Base-by-base conservation (phyloP, 2,888 invertebrate genomes). In the Plebejus anna region DNA sequence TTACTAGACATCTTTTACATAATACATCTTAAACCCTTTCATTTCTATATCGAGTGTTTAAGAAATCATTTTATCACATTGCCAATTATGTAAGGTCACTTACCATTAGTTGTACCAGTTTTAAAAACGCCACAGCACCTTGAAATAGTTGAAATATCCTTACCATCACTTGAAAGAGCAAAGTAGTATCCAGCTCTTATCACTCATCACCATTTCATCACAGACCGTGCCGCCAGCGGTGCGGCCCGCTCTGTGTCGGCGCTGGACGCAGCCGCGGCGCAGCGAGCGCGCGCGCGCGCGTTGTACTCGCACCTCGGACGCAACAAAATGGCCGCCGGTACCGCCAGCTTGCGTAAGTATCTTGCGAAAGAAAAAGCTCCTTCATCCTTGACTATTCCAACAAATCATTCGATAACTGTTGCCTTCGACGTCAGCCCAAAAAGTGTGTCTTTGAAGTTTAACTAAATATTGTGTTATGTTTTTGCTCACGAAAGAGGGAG, bases 211-310 rank as follows among this genome's bases (percentile, higher is more conserved):
- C 51, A 55, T 73, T 51, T 51, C 51, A 73, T 72, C 42, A 0
- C 77, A 80, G 80, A 80, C 61, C 77, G 80, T 5, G 66, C 77
- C 38, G 79, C 80, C 6, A 82, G 79, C 42, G 84, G 81, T 32
- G 82, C 89, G 36, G 93, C 94, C 80, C 95, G 98, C 81, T 98
- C 98, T 76, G 97, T 97, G 85, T 98, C 98, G 76, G 99, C 98
- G 70, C 97, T 98, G 84, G 99, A 99, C 94, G 95, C 98, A 81
- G 97, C 97, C 86, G 98, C 98, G 57, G 98, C 97, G 55, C 97
- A 98, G 89, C 94, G 98, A 72, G 98, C 98, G 57, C 96, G 97
- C 83, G 97, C 96, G 0, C 94, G 98, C 61, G 96, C 97, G 57
- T 96, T 97, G 82, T 98, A 98, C 91, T 97, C 97, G 75, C 96